Conservation (phyloP, 1,140 invertebrate genomes). For the Diabrotica virgifera region DNA sequence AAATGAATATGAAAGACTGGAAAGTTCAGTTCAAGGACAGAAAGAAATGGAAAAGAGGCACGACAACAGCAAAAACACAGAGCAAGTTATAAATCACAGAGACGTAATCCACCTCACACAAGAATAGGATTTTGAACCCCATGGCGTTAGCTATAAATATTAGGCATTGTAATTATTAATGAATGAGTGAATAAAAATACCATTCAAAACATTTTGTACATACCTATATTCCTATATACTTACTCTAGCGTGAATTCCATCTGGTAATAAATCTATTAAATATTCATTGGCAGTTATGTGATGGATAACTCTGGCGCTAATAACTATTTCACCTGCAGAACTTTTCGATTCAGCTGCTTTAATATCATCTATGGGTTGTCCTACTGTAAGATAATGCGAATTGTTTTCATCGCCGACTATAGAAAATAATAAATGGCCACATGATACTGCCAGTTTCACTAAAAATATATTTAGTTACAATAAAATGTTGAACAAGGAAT, state of each 20-base stretch:
- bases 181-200: too few relatives aligned
- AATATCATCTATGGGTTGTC: slow-evolving; percentile 60
- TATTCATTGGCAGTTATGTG: slow-evolving; percentile 48
- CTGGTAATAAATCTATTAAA: slow-evolving; percentile 39
- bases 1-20: too few relatives aligned
- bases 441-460: slow-evolving; percentile 64
- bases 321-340: slow-evolving; percentile 53
- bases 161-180: too few relatives aligned
- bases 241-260: slow-evolving; percentile 47
- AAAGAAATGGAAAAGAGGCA: too few relatives aligned
- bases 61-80: too few relatives aligned
- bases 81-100: too few relatives aligned
- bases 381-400: slow-evolving; percentile 59
- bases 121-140: too few relatives aligned
- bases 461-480: slow-evolving; percentile 18
- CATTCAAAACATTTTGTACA: too few relatives aligned
- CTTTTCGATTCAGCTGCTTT: slow-evolving; percentile 53
- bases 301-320: slow-evolving; percentile 53
- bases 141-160: too few relatives aligned
- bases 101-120: too few relatives aligned
- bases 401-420: slow-evolving; percentile 54
- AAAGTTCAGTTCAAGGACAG: too few relatives aligned
- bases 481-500: too few relatives aligned
- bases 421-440: slow-evolving; percentile 57
- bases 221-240: not conserved